These are phyloP conservation scores for Brevimyrus niger DNA, from an alignment of 2,113 vertebrate species.

Conservation along the genomic window DNA sequence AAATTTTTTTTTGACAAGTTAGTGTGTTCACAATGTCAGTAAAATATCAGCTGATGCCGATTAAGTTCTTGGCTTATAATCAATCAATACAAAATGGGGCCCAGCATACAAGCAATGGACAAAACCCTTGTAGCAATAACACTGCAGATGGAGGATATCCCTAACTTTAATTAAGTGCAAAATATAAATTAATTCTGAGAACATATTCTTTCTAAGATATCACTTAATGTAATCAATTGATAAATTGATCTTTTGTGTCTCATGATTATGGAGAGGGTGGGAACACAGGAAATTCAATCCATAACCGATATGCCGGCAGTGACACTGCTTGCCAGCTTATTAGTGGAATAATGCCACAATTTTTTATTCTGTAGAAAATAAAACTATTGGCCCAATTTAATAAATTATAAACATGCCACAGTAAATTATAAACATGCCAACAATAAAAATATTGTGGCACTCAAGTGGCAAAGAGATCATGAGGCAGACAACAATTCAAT, in stretches of 20 bases:
- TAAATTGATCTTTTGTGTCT: neutral
- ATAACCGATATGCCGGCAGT: neutral
- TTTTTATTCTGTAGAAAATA: neutral
- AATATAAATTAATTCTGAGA: neutral
- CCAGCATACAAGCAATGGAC: neutral
- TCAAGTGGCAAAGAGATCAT: too few species aligned
- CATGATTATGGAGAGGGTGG: neutral
- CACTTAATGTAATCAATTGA: neutral
- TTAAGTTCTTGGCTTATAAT: neutral
- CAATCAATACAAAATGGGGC: neutral
- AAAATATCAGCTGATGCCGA: neutral
- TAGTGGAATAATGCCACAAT: neutral
- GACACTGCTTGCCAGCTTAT: neutral
- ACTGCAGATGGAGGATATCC: neutral
- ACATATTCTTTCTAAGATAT: neutral
- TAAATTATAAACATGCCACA: neutral
- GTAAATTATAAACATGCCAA: neutral
- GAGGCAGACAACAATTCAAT: neutral
- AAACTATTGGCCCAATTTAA: neutral
- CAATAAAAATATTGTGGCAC: neutral
- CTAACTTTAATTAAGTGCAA: neutral
- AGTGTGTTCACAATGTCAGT: neutral
- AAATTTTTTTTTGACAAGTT: neutral
- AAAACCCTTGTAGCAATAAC: neutral
- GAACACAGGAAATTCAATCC: neutral